Base-by-base conservation (phyloP, 30 jellyfish, hydroid and myxozoan species). In the Aurelia sp. region DNA sequence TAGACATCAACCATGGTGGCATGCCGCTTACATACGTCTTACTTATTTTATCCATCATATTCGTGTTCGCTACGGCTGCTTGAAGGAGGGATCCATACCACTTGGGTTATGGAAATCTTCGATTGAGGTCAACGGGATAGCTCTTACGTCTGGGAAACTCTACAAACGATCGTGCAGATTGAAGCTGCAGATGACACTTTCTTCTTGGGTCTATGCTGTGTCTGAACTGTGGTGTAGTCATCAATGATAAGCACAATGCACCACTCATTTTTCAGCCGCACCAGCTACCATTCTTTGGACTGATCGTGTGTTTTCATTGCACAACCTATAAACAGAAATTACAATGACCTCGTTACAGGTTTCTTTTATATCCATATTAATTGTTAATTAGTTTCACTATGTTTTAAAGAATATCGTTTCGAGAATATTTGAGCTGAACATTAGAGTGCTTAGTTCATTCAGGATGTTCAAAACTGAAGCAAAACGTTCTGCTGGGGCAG, bases 191-290 rank as follows among this genome's bases (percentile, higher is more conserved):
- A 17, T 1, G 69, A n/a, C 30, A 21, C 30, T 11, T 10, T 4
- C 30, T n/a, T 13, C 30, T n/a, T 59, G 21, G 69, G 69, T 59
- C 30, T 59, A 6, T 20, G 67, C 57, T 74, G 57, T 58, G 86
- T 4, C 2, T 52, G 73, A 55, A 74, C 53, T 7, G 86, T 74
- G 20, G 86, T 74, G 52, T 74, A 74, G 61, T 74, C 86, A 55
- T 74, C 74, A 52, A 53, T 74, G 11, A 74, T 57, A 22, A 72
- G 53, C 27, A 23, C 33, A 13, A 58, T 35, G 22, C 55, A 58
- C 86, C 74, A 74, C 52, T 18, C 73, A n/a, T 58, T 33, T 33
- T 35, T 57, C 74, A 18, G 15, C 52, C 8, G 86, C 86, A 8
- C 0, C 21, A 18, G 86, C 41, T 18, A 74, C 23, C 18, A 73